A percentile compares a stretch with the other conserved stretches of the same genome.
phyloP scores from a whole-genome alignment of 2,888 invertebrate species.

The Tanytarsus gracilentus region DNA sequence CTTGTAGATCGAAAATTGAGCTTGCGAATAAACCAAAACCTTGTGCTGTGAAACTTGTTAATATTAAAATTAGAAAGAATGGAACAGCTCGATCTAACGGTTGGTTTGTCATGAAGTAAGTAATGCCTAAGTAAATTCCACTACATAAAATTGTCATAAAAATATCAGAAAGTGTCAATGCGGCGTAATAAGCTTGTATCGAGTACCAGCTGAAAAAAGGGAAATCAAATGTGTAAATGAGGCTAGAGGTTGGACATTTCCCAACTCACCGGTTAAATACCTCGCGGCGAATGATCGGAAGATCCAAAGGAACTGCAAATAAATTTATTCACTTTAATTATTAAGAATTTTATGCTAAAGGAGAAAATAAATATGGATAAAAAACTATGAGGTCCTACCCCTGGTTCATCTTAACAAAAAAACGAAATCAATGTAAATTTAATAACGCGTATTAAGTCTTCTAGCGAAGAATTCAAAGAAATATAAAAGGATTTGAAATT shows the following conservation, averaged over 20 bases:
- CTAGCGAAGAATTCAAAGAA: too few species aligned
- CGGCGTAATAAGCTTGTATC: conserved; percentile 69
- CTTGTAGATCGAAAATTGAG: conserved; percentile 66
- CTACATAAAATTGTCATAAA: conserved; percentile 73
- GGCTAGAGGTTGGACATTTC: too few species aligned
- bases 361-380: too few species aligned
- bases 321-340: too few species aligned
- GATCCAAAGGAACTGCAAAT: conserved; percentile 76
- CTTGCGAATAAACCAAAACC: conserved; percentile 79
- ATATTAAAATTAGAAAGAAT: conserved; percentile 61
- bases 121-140: conserved; percentile 62
- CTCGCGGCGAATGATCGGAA: conserved; percentile 72
- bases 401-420: too few species aligned
- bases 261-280: conserved; percentile 76
- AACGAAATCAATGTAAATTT: too few species aligned
- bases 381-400: too few species aligned
- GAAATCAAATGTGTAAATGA: too few species aligned
- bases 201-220: too few species aligned
- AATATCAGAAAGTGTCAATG: conserved; percentile 69
- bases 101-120: conserved; percentile 81
- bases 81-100: conserved; percentile 68
- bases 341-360: too few species aligned
- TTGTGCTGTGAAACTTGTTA: conserved; percentile 76
- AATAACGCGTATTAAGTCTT: too few species aligned
- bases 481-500: too few species aligned